phyloP scores from a whole-genome alignment of 1,140 invertebrate genomes.

The Carcinoscorpius rotundicauda region DNA sequence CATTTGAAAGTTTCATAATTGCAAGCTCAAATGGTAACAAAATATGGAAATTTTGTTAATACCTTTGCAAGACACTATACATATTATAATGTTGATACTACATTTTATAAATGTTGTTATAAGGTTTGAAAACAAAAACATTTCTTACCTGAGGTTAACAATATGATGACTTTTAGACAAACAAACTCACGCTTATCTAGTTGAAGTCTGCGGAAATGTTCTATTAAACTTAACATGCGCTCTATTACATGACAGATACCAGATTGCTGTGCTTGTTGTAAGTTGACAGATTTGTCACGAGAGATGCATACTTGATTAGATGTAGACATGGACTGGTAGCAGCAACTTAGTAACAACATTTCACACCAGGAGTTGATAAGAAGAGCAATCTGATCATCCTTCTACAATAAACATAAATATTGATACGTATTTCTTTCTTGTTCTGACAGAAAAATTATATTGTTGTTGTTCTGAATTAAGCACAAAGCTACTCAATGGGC shows the following conservation, averaged over 20 bases:
- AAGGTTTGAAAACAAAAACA: too few species aligned
- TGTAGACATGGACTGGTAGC: conserved; percentile 71
- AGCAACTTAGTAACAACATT: conserved; percentile 74
- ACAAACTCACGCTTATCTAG: conserved; percentile 97
- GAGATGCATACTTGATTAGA: conserved; percentile 53
- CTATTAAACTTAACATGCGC: conserved; percentile 85
- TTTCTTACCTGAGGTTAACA: conserved; percentile 73
- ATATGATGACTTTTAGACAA: conserved; percentile 82
- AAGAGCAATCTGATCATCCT: conserved; percentile 91
- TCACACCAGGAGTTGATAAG: conserved; percentile 98
- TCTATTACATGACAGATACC: conserved; percentile 71
- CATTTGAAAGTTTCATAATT: too few species aligned
- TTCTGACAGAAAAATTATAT: too few species aligned
- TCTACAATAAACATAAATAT: conserved; percentile 40
- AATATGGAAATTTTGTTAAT: too few species aligned
- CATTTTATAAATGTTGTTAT: too few species aligned
- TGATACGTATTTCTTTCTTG: too few species aligned
- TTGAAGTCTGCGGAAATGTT: conserved; percentile 71
- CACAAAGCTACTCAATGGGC: too few species aligned
- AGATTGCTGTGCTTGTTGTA: conserved; percentile 55
- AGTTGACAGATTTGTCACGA: conserved; percentile 50
- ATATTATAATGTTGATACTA: too few species aligned
- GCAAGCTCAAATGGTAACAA: too few species aligned
- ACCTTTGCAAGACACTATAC: too few species aligned
- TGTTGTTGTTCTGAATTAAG: too few species aligned